Base-by-base conservation (phyloP, 2,797 vertebrate genomes). In the Benthosema pterotum region DNA sequence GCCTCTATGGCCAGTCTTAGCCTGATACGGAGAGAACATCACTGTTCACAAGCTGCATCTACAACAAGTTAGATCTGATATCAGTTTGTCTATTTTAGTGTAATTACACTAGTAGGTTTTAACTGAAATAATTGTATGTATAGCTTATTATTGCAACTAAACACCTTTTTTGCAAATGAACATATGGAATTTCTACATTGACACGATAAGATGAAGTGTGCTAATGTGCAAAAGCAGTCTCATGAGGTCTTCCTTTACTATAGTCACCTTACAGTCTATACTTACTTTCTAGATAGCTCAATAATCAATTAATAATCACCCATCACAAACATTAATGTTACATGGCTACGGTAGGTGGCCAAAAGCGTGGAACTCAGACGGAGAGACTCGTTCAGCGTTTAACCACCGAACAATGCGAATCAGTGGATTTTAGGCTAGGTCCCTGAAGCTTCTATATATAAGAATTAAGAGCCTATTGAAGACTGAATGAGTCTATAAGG, bases 1-100 rank as follows among this genome's bases (percentile, higher is more conserved):
- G 65, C 75, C 62, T 73, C 74, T 68, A 42, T 82, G 53, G 68
- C 79, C 74, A 76, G 80, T 79, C 61, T 63, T 53, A 64, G 65
- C 18, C 71, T 69, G 80, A 63, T 63, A 74, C 52, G 57, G 57
- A 71, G 17, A 28, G 60, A 61, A 78, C 68, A 75, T 66, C 56
- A 63, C 67, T 57, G 49, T 47, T 0, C 1, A 54, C 52, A 17
- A 47, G 18, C 22, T 52, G 42, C 14, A 58, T 42, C 42, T 52
- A 32, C 38, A 38, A 11, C 11, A 38, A 38, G 8, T 9, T 38
- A 42, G 8, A 54, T 28, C 12, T 43, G 22, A 15, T 57, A 17
- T 19, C 42, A 28, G 17, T 11, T 2, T 18, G 48, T 18, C 42
- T 38, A 13, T 38, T 17, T 38, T 45, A 4, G 42, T 19, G 12